phyloP scores from a whole-genome alignment of 2,797 vertebrate species.

The Malurus leucopterus region DNA sequence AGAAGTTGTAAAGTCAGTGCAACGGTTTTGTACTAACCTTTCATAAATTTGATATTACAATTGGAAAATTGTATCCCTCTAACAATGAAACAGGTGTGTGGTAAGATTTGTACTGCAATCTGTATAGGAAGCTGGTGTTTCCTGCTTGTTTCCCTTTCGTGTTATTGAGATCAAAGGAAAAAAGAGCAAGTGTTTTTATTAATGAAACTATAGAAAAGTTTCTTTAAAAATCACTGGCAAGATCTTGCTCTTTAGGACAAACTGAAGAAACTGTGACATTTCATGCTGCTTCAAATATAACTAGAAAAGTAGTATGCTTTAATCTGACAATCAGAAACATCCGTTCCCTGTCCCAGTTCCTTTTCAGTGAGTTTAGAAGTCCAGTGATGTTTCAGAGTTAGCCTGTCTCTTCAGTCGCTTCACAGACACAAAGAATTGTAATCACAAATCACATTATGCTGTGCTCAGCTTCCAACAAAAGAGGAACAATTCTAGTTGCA shows the following conservation, averaged over 20 bases:
- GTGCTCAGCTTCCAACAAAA: conserved; percentile 11
- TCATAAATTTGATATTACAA: neutral
- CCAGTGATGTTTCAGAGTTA: neutral
- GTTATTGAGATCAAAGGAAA: neutral
- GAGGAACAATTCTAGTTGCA: neutral
- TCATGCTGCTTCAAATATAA: neutral
- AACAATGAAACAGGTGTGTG: neutral
- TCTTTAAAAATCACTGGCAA: neutral
- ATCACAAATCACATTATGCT: conserved; percentile 47
- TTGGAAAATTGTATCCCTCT: neutral
- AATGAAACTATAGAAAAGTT: neutral
- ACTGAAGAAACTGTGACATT: neutral
- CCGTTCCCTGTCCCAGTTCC: neutral
- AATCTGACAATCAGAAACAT: neutral
- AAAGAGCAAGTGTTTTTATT: neutral
- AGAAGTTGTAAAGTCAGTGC: neutral
- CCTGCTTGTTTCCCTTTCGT: neutral
- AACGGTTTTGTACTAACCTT: neutral
- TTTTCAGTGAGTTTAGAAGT: neutral
- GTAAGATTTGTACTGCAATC: neutral
- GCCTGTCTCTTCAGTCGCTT: neutral
- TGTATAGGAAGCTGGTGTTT: neutral
- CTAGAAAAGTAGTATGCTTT: neutral
- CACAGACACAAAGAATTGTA: conserved; percentile 28
- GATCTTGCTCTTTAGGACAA: neutral